Evolutionary conservation across 2,888 invertebrate species (phyloP), one percentile per base, ranked within the genome.

Genomic region (Acanthosepion esculentum): DNA sequence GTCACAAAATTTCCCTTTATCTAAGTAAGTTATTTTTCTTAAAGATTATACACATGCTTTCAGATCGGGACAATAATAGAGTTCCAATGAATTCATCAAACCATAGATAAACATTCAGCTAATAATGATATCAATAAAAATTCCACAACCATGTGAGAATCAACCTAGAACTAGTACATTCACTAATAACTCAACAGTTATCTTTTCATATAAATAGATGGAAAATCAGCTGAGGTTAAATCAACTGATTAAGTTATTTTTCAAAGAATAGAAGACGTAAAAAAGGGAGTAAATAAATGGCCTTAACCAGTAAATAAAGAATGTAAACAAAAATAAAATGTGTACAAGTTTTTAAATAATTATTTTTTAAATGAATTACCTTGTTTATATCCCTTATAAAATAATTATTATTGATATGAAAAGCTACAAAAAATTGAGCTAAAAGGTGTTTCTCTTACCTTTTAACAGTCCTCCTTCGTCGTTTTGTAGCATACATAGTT

Each of bases 401-500:
- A 48, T 48, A n/a, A 7, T 26, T 78, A 23, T 94, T 41, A 29
- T 91, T 94, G 78, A 91, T 64, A 41, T 93, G 91, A 93, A 95
- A 93, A 93, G 91, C 59, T 93, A 55, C 48, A 29, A 48, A 29
- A 26, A 48, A 29, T 33, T 64, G 15, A 26, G 55, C 4, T 23
- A 59, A 59, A 59, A 59, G 59, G 59, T 92, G 91, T 55, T 48
- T 93, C 92, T 97, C 98, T 98, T 98, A 99, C 99, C 99, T 99
- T 98, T 99, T 99, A 96, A 99, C 99, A 98, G 99, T 99, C 97
- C 99, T 98, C 97, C 99, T 98, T 97, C 99, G 98, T 97, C 99
- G 98, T 98, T 99, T 99, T 97, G 99, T 99, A 97, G 99, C 99
- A 98, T 99, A 99, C 97, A 99, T 99, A 97, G 99, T 99, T 95